phyloP scores from a whole-genome alignment of 2,113 vertebrate genomes.

The Phainopepla nitens region DNA sequence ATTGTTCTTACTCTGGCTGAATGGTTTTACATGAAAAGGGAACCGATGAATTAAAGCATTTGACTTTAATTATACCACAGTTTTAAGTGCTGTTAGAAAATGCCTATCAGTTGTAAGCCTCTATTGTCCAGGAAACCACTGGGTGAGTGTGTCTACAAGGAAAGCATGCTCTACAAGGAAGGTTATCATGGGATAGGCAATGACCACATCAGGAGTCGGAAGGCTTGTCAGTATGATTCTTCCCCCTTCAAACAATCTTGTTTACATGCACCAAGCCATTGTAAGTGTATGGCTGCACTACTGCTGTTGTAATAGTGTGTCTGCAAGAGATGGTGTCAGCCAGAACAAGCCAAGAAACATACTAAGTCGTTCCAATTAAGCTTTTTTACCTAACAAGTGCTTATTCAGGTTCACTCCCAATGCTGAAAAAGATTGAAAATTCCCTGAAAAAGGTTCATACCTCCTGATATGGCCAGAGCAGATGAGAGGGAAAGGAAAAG shows the following conservation, averaged over 20 bases:
- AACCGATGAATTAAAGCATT: not conserved
- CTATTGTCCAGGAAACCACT: not conserved
- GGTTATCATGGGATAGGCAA: not conserved
- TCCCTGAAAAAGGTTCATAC: not conserved
- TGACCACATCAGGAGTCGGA: not conserved
- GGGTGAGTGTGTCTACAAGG: not conserved
- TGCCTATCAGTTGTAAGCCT: not conserved
- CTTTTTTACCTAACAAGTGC: not conserved
- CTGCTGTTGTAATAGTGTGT: not conserved
- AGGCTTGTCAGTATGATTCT: not conserved
- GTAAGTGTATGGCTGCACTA: not conserved
- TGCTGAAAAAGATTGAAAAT: not conserved
- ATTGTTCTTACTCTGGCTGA: not conserved
- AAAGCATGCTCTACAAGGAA: accelerated
- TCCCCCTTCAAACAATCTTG: not conserved
- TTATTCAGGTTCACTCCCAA: not conserved
- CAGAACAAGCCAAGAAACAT: not conserved
- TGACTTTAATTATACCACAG: not conserved
- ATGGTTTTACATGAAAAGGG: not conserved
- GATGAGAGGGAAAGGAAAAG: not conserved
- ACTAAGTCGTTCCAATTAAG: not conserved
- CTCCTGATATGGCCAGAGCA: not conserved
- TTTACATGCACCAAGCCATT: not conserved
- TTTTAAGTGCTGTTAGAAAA: not conserved
- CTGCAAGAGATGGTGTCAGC: not conserved